phyloP scores from a whole-genome alignment of 2,888 invertebrate genomes.

The Merodon equestris region DNA sequence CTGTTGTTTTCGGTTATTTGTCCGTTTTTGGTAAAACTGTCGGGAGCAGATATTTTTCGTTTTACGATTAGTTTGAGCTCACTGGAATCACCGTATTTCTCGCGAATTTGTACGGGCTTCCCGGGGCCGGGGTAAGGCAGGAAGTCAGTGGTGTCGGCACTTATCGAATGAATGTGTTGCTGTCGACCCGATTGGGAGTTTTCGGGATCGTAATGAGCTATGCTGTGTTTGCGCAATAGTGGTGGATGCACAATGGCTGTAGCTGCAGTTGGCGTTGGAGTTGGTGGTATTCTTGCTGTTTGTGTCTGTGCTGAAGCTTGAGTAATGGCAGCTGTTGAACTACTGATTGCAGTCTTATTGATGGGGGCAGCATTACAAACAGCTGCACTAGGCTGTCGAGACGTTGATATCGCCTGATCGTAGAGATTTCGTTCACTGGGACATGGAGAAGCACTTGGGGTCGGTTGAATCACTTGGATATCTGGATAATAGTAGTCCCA shows the following conservation, averaged over 20 bases:
- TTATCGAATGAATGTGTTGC: slow-evolving; percentile 77
- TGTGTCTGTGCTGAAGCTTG: slow-evolving; percentile 31
- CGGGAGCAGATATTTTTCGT: slow-evolving; percentile 74
- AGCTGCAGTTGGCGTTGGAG: no score
- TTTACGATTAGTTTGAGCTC: slow-evolving; percentile 75
- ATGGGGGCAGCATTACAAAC: slow-evolving; percentile 44
- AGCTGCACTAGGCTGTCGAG: slow-evolving; percentile 39
- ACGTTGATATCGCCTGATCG: slow-evolving; percentile 69
- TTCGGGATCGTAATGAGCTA: slow-evolving; percentile 77
- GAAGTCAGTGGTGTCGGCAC: slow-evolving; percentile 76
- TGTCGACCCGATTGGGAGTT: slow-evolving; percentile 76
- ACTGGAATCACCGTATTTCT: slow-evolving; percentile 71
- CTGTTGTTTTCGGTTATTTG: slow-evolving; percentile 73
- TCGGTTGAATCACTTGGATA: slow-evolving; percentile 87
- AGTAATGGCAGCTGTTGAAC: slow-evolving; percentile 58
- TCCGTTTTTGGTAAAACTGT: slow-evolving; percentile 51
- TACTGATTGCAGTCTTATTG: slow-evolving; percentile 67
- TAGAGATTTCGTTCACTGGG: slow-evolving; percentile 82
- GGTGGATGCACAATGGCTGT: slow-evolving; percentile 68
- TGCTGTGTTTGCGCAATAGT: slow-evolving; percentile 76
- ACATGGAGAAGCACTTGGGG: slow-evolving; percentile 90
- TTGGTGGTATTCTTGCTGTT: slow-evolving; percentile 49
- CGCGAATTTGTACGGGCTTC: slow-evolving; percentile 50
- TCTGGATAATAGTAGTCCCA: slow-evolving; percentile 83
- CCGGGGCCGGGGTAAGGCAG: slow-evolving; percentile 73